These are phyloP conservation scores for Picathartes gymnocephalus DNA, from an alignment of 2,113 vertebrate genomes.

Conservation along the genomic window DNA sequence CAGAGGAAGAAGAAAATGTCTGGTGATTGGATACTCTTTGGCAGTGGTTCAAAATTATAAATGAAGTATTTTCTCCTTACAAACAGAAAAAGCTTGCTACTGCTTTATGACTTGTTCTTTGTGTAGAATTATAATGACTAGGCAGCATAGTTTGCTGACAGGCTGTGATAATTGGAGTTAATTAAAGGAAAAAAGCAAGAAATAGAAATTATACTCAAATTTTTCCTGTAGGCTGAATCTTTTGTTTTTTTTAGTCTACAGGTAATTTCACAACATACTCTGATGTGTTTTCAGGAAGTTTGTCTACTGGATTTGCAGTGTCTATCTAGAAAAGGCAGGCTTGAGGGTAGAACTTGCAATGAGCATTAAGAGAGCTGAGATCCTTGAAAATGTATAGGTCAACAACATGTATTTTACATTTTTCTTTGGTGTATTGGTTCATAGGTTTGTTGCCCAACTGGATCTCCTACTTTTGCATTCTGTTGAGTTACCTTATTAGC, in stretches of 20 bases:
- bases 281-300: not conserved
- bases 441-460: accelerated
- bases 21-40: not conserved
- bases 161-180: not conserved
- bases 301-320: not conserved
- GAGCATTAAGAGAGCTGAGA: not conserved
- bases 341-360: not conserved
- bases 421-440: not conserved
- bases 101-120: not conserved
- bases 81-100: not conserved
- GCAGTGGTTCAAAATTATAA: not conserved
- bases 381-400: not conserved
- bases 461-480: not conserved
- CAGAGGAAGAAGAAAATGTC: not conserved
- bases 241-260: not conserved
- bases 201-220: not conserved
- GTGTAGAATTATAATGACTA: not conserved
- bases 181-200: not conserved
- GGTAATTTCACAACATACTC: not conserved
- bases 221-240: not conserved
- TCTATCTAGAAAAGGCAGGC: not conserved
- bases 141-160: not conserved
- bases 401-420: not conserved
- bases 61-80: not conserved
- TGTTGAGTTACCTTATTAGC: not conserved